Evolutionary conservation across 2,113 vertebrate genomes (phyloP).

Genomic region (Phyllostomus hastatus): DNA sequence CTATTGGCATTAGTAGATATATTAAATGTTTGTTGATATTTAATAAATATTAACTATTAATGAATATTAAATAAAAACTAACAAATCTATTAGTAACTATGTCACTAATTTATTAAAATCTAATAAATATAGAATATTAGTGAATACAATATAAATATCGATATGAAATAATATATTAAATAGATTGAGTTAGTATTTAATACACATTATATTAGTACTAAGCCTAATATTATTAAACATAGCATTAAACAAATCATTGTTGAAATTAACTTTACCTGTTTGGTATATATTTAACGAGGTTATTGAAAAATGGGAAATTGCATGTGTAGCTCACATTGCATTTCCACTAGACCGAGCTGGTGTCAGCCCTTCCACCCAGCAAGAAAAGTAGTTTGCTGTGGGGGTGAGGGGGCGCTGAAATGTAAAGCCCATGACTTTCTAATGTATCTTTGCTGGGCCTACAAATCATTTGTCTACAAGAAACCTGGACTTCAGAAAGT

Average conservation of each 20-base stretch:
- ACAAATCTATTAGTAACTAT: too few relatives aligned
- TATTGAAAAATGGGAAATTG: background rate
- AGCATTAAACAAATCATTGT: background rate
- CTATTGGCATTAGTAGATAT: background rate
- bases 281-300: background rate
- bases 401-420: background rate
- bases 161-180: too few relatives aligned
- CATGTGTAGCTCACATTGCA: background rate
- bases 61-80: too few relatives aligned
- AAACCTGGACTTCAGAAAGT: background rate
- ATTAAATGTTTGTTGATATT: background rate
- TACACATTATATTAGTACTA: background rate
- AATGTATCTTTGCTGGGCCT: background rate
- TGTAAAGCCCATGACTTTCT: background rate
- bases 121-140: too few relatives aligned
- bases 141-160: too few relatives aligned
- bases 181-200: background rate
- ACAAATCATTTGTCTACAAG: background rate
- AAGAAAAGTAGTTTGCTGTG: background rate
- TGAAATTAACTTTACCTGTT: background rate
- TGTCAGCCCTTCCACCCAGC: background rate
- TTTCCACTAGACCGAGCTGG: too few relatives aligned
- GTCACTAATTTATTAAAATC: too few relatives aligned
- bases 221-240: background rate
- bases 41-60: background rate